Evolutionary conservation across 2,888 invertebrate species (phyloP), one percentile per base, ranked within the genome.

Genomic region (Cephonodes hylas): DNA sequence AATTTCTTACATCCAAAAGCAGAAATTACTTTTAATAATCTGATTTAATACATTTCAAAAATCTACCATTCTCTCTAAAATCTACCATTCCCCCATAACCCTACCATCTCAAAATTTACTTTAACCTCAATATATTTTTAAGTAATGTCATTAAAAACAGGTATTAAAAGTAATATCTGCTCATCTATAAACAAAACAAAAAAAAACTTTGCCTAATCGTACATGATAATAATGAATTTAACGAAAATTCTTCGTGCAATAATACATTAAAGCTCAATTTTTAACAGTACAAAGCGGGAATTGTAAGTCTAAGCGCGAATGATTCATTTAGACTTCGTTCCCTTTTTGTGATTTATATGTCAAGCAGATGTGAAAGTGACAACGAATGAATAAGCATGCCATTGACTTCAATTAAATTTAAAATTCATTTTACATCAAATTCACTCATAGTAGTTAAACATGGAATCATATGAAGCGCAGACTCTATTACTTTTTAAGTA

Each of bases 251-350:
- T 25, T 58, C 61, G 53, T 62, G 59, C 67, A 65, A 69, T 66
- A 71, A 69, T 73, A 68, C 68, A 68, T 70, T 68, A 67, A 63
- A 64, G 61, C 65, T 62, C 58, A 57, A 74, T 72, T 72, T 70
- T 74, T 79, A 82, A 53, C 53, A 10, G 31, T 31, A 31, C 53
- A 18, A 48, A 48, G 18, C 18, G 27, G 31, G 27, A 8, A 3
- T 18, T 8, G 10, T n/a, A 53, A 53, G 18, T 53, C 31, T 18
- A 27, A 2, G n/a, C n/a, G 25, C 15, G 15, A 27, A 27, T 15
- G 15, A n/a, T 13, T 48, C 27, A 13, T 2, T 15, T 25, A 31
- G 31, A 53, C 27, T 53, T 27, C 6, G 6, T 53, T 31, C 18
- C 31, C 4, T 48, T 25, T 18, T 53, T 53, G 53, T 53, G 27